Conservation (phyloP, 2,888 invertebrate species). For the Glyphotaelius pellucidus region DNA sequence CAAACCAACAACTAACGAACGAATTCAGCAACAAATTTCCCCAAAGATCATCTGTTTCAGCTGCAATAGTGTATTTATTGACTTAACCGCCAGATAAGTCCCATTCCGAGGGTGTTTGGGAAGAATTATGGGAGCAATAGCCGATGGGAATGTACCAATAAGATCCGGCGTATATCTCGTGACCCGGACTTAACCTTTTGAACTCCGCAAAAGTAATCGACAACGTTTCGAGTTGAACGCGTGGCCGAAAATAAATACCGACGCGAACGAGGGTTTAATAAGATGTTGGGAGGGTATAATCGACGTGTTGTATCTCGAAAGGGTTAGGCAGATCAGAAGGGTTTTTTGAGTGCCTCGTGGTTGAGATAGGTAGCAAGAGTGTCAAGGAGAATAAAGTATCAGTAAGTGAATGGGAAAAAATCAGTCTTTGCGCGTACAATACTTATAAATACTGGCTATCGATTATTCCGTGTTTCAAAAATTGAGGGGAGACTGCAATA, state of each 20-base stretch:
- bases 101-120: constrained; percentile 54
- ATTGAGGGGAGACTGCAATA: too few species aligned
- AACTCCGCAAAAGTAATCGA: constrained; percentile 7
- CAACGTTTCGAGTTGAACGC: background rate
- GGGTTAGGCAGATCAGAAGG: background rate
- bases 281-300: background rate
- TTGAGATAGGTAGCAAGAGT: background rate
- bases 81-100: constrained; percentile 33
- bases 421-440: too few species aligned
- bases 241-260: background rate
- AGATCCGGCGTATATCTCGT: constrained; percentile 12
- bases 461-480: too few species aligned
- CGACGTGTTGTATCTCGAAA: background rate
- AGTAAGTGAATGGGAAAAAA: too few species aligned
- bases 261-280: background rate
- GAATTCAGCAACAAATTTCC: background rate
- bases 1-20: background rate
- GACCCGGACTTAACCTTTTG: constrained; percentile 14
- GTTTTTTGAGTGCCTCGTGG: background rate
- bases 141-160: constrained; percentile 53
- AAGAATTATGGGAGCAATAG: constrained; percentile 56
- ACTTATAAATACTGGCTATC: too few species aligned
- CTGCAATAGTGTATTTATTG: constrained; percentile 22
- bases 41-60: background rate
- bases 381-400: too few species aligned